phyloP scores from a whole-genome alignment of 2,797 vertebrate genomes.

The Danio albolineatus region DNA sequence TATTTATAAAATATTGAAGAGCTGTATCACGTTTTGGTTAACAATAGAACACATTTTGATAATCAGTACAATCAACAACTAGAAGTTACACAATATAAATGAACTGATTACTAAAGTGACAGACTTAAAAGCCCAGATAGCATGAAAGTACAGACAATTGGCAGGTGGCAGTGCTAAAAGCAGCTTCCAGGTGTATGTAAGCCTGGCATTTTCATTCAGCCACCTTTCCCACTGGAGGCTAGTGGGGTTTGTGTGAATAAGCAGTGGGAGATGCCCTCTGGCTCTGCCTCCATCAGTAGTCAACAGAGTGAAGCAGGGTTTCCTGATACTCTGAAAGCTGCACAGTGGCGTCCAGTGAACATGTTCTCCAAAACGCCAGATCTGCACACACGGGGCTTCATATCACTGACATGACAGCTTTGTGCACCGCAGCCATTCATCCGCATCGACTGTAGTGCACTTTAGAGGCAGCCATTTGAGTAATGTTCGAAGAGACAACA shows the following conservation, averaged over 20 bases:
- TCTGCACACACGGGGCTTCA: background rate
- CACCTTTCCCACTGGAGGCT: conserved; percentile 22
- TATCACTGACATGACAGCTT: conserved; percentile 20
- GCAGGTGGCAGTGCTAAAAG: background rate
- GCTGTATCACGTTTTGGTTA: too few species aligned
- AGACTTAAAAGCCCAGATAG: conserved; percentile 4
- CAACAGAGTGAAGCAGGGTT: conserved; percentile 18
- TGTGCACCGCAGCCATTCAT: background rate
- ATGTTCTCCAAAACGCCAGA: conserved; percentile 19
- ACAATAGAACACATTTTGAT: too few species aligned
- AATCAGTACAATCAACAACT: too few species aligned
- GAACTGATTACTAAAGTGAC: background rate
- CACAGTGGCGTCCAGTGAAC: conserved; percentile 18
- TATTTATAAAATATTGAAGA: too few species aligned
- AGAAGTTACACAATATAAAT: background rate
- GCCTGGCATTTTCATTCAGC: conserved; percentile 13
- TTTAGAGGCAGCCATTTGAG: background rate
- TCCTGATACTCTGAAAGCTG: conserved; percentile 37
- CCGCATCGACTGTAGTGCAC: background rate
- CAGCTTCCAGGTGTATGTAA: conserved; percentile 11
- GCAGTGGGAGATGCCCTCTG: conserved; percentile 45
- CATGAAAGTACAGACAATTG: background rate
- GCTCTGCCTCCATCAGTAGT: conserved; percentile 46
- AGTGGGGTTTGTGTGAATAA: conserved; percentile 40
- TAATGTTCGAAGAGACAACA: background rate